A percentile compares a stretch with the other conserved stretches of the same genome.
Conservation (phyloP, 2,797 vertebrate genomes). For the Malurus leucopterus region DNA sequence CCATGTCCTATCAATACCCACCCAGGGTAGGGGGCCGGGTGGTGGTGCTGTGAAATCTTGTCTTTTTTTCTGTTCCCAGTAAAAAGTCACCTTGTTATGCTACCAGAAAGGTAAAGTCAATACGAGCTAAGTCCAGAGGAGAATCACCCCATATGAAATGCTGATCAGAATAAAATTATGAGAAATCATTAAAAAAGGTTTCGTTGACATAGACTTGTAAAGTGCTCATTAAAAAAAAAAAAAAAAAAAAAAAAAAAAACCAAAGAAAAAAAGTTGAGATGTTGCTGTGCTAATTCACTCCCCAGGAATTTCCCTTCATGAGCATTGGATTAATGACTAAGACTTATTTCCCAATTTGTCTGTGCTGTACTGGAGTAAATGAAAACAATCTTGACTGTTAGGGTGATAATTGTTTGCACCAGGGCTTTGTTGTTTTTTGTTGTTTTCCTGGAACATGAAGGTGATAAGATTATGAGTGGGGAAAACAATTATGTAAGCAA, state of each 20-base stretch:
- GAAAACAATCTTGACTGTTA: neutral
- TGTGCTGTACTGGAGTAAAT: constrained; percentile 9
- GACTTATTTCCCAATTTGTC: neutral
- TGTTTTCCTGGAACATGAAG: neutral
- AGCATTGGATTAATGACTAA: neutral
- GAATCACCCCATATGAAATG: neutral
- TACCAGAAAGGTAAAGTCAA: neutral
- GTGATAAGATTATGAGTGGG: neutral
- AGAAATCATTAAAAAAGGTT: neutral
- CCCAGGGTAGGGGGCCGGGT: too few species aligned
- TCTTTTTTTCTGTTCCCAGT: neutral
- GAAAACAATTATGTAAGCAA: neutral
- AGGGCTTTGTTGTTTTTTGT: neutral
- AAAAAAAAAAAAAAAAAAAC: neutral
- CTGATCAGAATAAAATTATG: neutral
- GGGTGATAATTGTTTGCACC: neutral
- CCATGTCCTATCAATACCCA: neutral
- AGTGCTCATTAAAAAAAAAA: neutral
- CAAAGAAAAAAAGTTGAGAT: neutral
- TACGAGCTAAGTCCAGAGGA: neutral
- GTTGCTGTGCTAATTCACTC: neutral
- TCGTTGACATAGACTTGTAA: neutral
- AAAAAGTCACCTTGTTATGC: neutral
- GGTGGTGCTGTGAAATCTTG: neutral
- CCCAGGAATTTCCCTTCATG: constrained; percentile 25